Percentiles rank a stretch among this genome's conserved stretches.
Conservation (phyloP, 2,888 invertebrate species). For the Zhengitettix transpicula region DNA sequence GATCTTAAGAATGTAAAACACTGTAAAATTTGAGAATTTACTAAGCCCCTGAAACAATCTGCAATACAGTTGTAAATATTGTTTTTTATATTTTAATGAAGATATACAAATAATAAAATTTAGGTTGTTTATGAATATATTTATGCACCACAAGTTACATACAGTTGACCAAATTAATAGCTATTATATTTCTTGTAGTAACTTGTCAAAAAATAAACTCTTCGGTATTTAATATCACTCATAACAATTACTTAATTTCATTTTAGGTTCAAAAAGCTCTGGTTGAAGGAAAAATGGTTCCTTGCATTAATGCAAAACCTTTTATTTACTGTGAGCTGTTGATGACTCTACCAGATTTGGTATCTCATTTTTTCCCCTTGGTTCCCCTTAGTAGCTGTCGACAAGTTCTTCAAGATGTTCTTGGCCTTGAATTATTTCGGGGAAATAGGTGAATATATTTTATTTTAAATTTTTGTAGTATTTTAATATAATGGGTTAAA, state of each 20-base stretch:
- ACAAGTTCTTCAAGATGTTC: conserved; percentile 57
- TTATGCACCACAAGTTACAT: too few relatives aligned
- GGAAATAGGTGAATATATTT: conserved; percentile 57
- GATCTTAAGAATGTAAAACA: too few relatives aligned
- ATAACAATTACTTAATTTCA: conserved; percentile 7
- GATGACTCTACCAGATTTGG: conserved; percentile 68
- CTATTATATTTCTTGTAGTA: too few relatives aligned
- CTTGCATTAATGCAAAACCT: conserved; percentile 75
- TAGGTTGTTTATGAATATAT: too few relatives aligned
- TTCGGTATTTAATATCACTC: not conserved
- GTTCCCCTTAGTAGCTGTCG: conserved; percentile 58
- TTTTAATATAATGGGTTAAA: not conserved
- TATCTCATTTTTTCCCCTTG: conserved; percentile 63
- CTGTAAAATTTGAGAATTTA: too few relatives aligned
- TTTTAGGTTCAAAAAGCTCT: conserved; percentile 56
- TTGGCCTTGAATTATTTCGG: conserved; percentile 61
- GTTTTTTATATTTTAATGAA: too few relatives aligned
- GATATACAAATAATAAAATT: too few relatives aligned
- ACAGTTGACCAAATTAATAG: too few relatives aligned
- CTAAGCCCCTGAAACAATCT: too few relatives aligned
- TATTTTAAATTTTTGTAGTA: not conserved
- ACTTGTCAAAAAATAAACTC: too few relatives aligned
- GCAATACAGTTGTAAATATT: too few relatives aligned
- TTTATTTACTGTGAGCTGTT: conserved; percentile 65
- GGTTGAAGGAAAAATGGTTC: conserved; percentile 65